These are phyloP conservation scores for Theocolax elegans DNA, from an alignment of 1,140 invertebrate genomes.

Conservation along the genomic window DNA sequence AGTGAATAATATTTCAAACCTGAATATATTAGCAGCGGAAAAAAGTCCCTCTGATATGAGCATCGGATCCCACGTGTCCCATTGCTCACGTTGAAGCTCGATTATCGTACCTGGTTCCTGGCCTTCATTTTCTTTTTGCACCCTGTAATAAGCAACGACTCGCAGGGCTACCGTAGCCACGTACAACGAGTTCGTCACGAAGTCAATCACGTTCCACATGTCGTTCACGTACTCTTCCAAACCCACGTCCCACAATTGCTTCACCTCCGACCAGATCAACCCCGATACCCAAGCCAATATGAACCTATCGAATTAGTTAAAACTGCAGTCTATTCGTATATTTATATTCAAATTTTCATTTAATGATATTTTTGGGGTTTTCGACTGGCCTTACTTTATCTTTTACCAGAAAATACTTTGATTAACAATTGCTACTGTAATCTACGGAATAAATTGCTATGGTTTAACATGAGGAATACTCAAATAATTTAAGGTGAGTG, in stretches of 20 bases:
- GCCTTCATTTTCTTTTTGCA: slow-evolving; percentile 75
- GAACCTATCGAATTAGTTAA: too few relatives aligned
- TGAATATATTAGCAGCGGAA: slow-evolving; percentile 96
- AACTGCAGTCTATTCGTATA: not conserved
- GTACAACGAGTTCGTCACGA: slow-evolving; percentile 97
- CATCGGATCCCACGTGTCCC: slow-evolving; percentile 98
- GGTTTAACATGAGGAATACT: too few relatives aligned
- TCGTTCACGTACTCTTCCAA: slow-evolving; percentile 95
- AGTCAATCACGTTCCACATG: slow-evolving; percentile 99
- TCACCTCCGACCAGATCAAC: slow-evolving; percentile 98
- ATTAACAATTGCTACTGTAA: too few relatives aligned
- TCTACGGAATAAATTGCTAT: too few relatives aligned
- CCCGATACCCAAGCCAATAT: slow-evolving; percentile 73
- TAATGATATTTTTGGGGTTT: too few relatives aligned
- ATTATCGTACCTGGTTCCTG: slow-evolving; percentile 62
- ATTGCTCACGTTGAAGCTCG: slow-evolving; percentile 81
- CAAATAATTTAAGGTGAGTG: too few relatives aligned
- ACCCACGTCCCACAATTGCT: slow-evolving; percentile 97
- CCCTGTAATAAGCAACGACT: slow-evolving; percentile 85
- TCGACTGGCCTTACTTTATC: too few relatives aligned
- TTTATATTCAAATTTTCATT: not conserved
- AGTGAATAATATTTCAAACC: slow-evolving; percentile 59
- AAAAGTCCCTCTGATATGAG: slow-evolving; percentile 96
- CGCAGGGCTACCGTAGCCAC: slow-evolving; percentile 95
- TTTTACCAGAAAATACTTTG: too few relatives aligned